phyloP scores from a whole-genome alignment of 2,888 invertebrate genomes.

The Acrocyrtus sp. region DNA sequence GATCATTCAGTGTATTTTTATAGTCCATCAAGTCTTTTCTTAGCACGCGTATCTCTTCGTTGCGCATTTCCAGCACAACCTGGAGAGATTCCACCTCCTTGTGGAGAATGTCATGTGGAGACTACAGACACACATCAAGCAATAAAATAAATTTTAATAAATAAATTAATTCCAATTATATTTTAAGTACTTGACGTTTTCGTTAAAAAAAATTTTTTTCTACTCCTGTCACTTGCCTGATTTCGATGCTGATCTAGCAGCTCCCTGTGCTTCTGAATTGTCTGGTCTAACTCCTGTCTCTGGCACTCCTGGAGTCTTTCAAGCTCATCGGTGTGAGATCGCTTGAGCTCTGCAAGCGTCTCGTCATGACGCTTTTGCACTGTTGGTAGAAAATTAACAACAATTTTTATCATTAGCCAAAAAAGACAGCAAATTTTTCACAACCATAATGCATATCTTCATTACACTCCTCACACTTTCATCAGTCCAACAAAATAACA shows the following conservation, averaged over 20 bases:
- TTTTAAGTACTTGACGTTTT: background rate
- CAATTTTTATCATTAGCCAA: no score
- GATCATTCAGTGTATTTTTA: slow-evolving; percentile 52
- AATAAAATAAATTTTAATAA: slow-evolving; percentile 6
- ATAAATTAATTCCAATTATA: no score
- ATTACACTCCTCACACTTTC: background rate
- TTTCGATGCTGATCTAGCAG: slow-evolving; percentile 44
- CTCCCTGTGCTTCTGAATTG: slow-evolving; percentile 35
- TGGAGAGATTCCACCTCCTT: slow-evolving; percentile 85
- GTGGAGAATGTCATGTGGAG: slow-evolving; percentile 67
- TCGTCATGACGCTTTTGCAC: slow-evolving; percentile 46
- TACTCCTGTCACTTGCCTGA: slow-evolving; percentile 22
- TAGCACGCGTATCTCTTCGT: slow-evolving; percentile 83
- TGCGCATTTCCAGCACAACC: slow-evolving; percentile 88
- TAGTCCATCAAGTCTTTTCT: slow-evolving; percentile 65
- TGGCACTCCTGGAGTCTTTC: slow-evolving; percentile 41
- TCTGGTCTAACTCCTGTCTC: slow-evolving; percentile 34
- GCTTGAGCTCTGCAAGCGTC: slow-evolving; percentile 47
- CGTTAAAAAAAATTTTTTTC: background rate
- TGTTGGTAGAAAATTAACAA: no score
- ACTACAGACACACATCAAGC: slow-evolving; percentile 32
- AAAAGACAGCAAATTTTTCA: background rate
- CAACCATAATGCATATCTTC: background rate
- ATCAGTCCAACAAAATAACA: no score
- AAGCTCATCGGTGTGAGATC: slow-evolving; percentile 48